Evolutionary conservation across 2,888 invertebrate genomes (phyloP), one percentile per base, ranked within the genome.

Genomic region (Cheilosia scutellata): DNA sequence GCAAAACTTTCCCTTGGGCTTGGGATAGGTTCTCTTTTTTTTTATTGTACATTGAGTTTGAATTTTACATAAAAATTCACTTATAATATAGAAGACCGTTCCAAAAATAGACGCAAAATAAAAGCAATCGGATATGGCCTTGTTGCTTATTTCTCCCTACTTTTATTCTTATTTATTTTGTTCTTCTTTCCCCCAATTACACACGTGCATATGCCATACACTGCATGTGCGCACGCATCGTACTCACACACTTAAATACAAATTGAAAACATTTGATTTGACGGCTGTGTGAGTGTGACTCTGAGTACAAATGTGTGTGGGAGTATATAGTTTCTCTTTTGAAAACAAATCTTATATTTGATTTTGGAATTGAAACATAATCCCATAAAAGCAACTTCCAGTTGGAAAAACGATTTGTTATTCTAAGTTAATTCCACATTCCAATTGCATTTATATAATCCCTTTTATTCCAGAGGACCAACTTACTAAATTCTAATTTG

Each of bases 151-250:
- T 62, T 71, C 42, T 58, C 71, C 62, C 66, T 42, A 51, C 58
- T 40, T 55, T 49, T 51, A 49, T 74, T 57, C 62, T 65, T 66
- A 44, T 60, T 66, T 55, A n/a, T 53, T 16, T 42, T 58, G 31
- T 29, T 20, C 47, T 62, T 37, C 27, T 75, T 44, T 55, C 70
- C 57, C 72, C 68, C 33, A 44, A 74, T 49, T 58, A 74, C 58
- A 83, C 83, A 83, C 83, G 83, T 83, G 79, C 70, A 79, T 78
- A 58, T 44, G 4, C 0, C 37, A 37, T 44, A 44, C 33, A 53
- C 33, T 83, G 83, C 79, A 83, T 83, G 70, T 83, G 83, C 83
- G 83, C 83, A 79, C 79, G 79, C 83, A 79, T 70, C 66, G 31
- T 51, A 57, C 16, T 16, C 47, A 7, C 20, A 13, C 44, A 44